phyloP scores from a whole-genome alignment of 2,888 invertebrate genomes.

The Macrosiphum euphorbiae region DNA sequence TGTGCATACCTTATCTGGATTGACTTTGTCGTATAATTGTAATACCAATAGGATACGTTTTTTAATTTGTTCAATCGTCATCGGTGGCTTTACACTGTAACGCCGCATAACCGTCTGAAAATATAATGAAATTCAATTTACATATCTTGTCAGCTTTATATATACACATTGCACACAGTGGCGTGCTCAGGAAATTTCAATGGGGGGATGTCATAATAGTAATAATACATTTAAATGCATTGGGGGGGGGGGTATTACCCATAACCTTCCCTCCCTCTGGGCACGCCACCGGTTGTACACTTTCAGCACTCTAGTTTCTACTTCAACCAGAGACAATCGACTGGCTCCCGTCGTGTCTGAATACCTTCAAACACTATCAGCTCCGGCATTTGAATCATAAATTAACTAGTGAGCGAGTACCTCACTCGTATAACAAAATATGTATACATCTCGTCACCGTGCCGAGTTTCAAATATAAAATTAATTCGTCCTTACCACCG shows the following conservation, averaged over 20 bases:
- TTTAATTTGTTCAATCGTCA: slow-evolving; percentile 85
- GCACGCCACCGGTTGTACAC: slow-evolving; percentile 75
- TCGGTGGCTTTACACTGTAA: slow-evolving; percentile 73
- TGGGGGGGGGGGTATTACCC: too few relatives aligned
- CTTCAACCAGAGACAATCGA: slow-evolving; percentile 74
- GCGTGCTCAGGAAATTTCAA: too few relatives aligned
- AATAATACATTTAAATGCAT: too few relatives aligned
- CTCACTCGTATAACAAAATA: background rate
- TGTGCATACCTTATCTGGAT: slow-evolving; percentile 86
- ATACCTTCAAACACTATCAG: background rate
- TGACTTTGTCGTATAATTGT: slow-evolving; percentile 97
- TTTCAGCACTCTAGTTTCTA: slow-evolving; percentile 86
- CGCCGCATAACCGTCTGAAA: slow-evolving; percentile 75
- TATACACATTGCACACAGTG: slow-evolving; percentile 80
- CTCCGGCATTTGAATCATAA: slow-evolving; percentile 17
- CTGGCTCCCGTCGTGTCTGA: slow-evolving; percentile 42
- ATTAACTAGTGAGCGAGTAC: background rate
- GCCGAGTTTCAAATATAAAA: background rate
- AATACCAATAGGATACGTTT: slow-evolving; percentile 95
- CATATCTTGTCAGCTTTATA: slow-evolving; percentile 87
- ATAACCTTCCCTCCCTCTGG: too few relatives aligned
- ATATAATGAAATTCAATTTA: slow-evolving; percentile 71
- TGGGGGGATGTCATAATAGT: too few relatives aligned
- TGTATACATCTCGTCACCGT: too few relatives aligned
- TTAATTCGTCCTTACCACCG: slow-evolving; percentile 37